A percentile compares a stretch with the other conserved stretches of the same genome.
Conservation (phyloP, 2,113 vertebrate species). For the Pachypanchax playfairii region DNA sequence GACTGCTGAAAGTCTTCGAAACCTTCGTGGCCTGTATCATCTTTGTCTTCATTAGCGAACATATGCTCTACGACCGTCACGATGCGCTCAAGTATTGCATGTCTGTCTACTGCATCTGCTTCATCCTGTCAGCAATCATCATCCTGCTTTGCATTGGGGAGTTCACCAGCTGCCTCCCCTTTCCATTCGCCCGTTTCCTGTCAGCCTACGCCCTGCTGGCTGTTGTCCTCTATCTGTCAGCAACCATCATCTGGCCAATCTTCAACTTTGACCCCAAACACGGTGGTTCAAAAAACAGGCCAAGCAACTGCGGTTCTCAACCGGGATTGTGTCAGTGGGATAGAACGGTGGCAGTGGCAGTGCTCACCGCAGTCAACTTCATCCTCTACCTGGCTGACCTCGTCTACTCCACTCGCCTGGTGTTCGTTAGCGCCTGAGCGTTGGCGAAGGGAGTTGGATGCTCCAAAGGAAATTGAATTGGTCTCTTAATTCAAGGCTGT, state of each 20-base stretch:
- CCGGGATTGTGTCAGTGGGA: slow-evolving; percentile 77
- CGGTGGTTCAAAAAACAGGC: slow-evolving; percentile 36
- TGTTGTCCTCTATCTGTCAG: slow-evolving; percentile 81
- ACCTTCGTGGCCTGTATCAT: slow-evolving; percentile 90
- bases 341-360: slow-evolving; percentile 79
- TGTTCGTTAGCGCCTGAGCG: slow-evolving; percentile 82
- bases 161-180: slow-evolving; percentile 85
- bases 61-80: slow-evolving; percentile 60
- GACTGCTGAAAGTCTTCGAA: slow-evolving; percentile 90
- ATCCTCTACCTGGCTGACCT: slow-evolving; percentile 87
- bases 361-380: slow-evolving; percentile 86
- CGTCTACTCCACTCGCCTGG: slow-evolving; percentile 84
- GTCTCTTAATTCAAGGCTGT: slow-evolving; percentile 16
- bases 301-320: fast-evolving
- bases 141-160: slow-evolving; percentile 87
- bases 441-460: slow-evolving; percentile 12
- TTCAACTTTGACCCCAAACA: slow-evolving; percentile 83
- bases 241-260: slow-evolving; percentile 88
- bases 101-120: slow-evolving; percentile 89
- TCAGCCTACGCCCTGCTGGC: slow-evolving; percentile 85
- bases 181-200: slow-evolving; percentile 86
- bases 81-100: slow-evolving; percentile 84
- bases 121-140: slow-evolving; percentile 85
- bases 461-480: slow-evolving; percentile 49
- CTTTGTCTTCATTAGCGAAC: slow-evolving; percentile 85